Base-by-base conservation (phyloP, 1,140 invertebrate species). In the Helicoverpa armigera region DNA sequence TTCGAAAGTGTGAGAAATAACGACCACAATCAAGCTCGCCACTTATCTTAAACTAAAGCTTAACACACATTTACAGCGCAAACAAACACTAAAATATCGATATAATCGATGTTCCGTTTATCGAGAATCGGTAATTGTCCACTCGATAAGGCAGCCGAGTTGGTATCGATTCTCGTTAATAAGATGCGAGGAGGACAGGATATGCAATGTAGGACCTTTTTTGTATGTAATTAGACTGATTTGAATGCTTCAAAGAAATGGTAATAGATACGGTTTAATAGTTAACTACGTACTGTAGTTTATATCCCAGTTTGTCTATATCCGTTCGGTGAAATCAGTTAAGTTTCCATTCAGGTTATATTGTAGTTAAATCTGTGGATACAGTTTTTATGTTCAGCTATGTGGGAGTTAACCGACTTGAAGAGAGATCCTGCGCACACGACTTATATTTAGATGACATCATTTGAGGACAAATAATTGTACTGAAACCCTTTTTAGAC, bases 1-100 rank as follows among this genome's bases (percentile, higher is more conserved):
- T 74, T 58, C n/a, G 72, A 74, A 74, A 74, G 54, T 74, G 72
- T 74, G 56, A 74, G 72, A 74, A 74, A 48, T 72, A 54, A 72
- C 50, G 13, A 54, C 31, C 23, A 53, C 16, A 31, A 72, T 72
- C 18, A 13, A 74, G 3, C 31, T n/a, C 11, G 43, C 43, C 63
- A 50, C 31, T 74, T 5, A 58, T 18, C 35, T 74, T 11, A 43
- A 60, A 16, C 1, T 60, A 35, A 43, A 60, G n/a, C 56, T 60
- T 74, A 74, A 60, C 43, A 60, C 18, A 53, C 10, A 18, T 53
- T 72, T 72, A 31, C 13, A 54, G 12, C 50, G 31, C 69, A 72
- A 72, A 72, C 69, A 72, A 72, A 51, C 14, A 72, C 69, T 72
- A 31, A 72, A 72, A 54, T 72, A 50, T 69, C 43, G 43, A 69